A percentile compares a stretch with the other conserved stretches of the same genome.
These are phyloP conservation scores for Xylota segnis DNA, from an alignment of 2,888 invertebrate genomes.

Conservation along the genomic window DNA sequence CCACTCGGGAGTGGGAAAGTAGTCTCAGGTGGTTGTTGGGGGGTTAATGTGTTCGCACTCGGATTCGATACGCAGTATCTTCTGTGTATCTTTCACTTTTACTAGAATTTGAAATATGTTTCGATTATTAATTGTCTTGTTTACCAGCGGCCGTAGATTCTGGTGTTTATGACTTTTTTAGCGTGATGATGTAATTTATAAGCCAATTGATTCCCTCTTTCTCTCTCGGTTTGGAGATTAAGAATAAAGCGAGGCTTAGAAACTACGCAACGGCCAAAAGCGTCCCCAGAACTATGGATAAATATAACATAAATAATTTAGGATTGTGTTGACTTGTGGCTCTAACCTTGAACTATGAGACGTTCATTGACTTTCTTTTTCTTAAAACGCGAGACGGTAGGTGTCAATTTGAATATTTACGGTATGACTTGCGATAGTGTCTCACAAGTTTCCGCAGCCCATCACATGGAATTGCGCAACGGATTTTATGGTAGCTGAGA, in stretches of 20 bases:
- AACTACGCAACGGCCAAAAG: conserved; percentile 37
- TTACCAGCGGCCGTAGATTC: conserved; percentile 18
- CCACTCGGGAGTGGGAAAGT: conserved; percentile 19
- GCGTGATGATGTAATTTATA: conserved; percentile 62
- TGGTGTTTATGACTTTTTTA: conserved; percentile 36
- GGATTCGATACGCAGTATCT: conserved; percentile 12
- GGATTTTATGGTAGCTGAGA: neutral
- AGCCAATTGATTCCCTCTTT: neutral
- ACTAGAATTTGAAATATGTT: conserved; percentile 30
- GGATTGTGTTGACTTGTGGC: conserved; percentile 13
- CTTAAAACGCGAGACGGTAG: conserved; percentile 6
- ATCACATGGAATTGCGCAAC: neutral
- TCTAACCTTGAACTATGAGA: conserved; percentile 61
- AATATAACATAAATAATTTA: neutral
- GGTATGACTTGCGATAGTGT: conserved; percentile 18
- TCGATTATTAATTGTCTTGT: conserved; percentile 43
- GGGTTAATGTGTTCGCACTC: neutral
- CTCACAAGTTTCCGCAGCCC: neutral
- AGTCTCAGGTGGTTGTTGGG: conserved; percentile 17
- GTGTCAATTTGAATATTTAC: conserved; percentile 23
- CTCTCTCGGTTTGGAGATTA: neutral
- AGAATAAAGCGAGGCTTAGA: conserved; percentile 9
- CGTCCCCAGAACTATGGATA: conserved; percentile 24
- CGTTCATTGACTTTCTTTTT: conserved; percentile 67
- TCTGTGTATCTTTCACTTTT: conserved; percentile 54